phyloP scores from a whole-genome alignment of 2,888 invertebrate species.

The Scotopteryx bipunctaria region DNA sequence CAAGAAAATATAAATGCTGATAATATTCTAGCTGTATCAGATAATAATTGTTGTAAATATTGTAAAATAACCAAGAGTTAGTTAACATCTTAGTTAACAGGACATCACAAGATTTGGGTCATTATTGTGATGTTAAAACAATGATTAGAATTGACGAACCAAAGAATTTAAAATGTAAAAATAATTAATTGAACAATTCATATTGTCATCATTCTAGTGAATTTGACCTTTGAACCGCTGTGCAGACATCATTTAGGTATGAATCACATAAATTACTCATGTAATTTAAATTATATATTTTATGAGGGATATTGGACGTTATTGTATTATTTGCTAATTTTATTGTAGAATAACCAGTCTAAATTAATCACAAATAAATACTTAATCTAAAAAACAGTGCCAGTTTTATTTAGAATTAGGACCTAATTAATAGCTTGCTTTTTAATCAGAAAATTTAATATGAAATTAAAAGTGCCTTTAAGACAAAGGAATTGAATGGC shows the following conservation, averaged over 20 bases:
- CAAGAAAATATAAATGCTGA: not conserved
- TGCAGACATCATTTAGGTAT: not conserved
- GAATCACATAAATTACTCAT: too few relatives aligned
- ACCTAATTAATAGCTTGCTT: too few relatives aligned
- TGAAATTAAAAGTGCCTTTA: conserved; percentile 1
- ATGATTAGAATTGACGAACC: conserved; percentile 17
- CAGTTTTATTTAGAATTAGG: too few relatives aligned
- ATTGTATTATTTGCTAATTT: too few relatives aligned
- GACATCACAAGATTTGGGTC: conserved; percentile 9
- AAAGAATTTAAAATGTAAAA: conserved; percentile 27
- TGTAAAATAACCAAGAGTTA: conserved; percentile 3
- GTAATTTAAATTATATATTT: not conserved
- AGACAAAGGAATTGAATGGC: not conserved
- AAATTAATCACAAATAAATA: too few relatives aligned
- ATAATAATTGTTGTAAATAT: conserved; percentile 20
- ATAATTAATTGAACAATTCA: conserved; percentile 6
- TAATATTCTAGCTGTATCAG: not conserved
- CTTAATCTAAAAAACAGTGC: too few relatives aligned
- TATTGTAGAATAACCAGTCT: too few relatives aligned
- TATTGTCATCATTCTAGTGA: conserved; percentile 11
- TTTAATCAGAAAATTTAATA: too few relatives aligned
- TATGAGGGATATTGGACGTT: not conserved
- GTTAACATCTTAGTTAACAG: not conserved
- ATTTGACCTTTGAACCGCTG: conserved; percentile 25
- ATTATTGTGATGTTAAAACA: not conserved